Base-by-base conservation (phyloP, 2,797 vertebrate species). In the Cetoscarus ocellatus region DNA sequence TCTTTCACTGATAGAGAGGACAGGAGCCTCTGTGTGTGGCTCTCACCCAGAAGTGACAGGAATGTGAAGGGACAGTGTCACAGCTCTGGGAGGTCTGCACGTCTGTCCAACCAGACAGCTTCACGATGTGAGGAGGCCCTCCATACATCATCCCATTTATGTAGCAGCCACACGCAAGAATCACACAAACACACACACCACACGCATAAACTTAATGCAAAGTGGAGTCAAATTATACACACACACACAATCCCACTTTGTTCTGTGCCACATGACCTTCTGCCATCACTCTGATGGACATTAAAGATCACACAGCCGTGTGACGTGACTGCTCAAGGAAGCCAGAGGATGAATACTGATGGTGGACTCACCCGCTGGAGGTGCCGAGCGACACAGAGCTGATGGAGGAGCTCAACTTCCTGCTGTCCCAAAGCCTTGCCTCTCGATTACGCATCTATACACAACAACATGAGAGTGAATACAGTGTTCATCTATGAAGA, bases 381-480 rank as follows among this genome's bases (percentile, higher is more conserved):
- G 94, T 95, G 70, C 96, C 95, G 64, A 99, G 89, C 0, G 94
- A 91, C 85, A 91, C 1, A 0, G 95, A 94, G 66, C 93, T 82
- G 58, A 93, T 45, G 0, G 96, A 95, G 0, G 87, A 89, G 70
- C 83, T 91, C 86, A 99, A 85, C 47, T 75, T 93, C 72, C 97
- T 94, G 0, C 77, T 93, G 93, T 99, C 98, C 97, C 97, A 99
- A 27, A 99, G 94, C 78, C 93, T 96, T 80, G 95, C 93, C 89
- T 99, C 97, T 18, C 94, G 95, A 72, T 94, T 94, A 15, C 95
- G 94, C 93, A 96, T 93, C 98, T 99, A 87, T 35, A 79, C 56
- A 67, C 45, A 44, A 54, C 8, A 66, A 67, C 39, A 63, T 17
- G 7, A 61, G 0, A 47, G 2, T 3, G 14, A 17, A 54, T 43